Percentiles rank a stretch among this genome's conserved stretches.
Evolutionary conservation across 2,113 vertebrate species (phyloP).

Genomic region (Cottus gobio): DNA sequence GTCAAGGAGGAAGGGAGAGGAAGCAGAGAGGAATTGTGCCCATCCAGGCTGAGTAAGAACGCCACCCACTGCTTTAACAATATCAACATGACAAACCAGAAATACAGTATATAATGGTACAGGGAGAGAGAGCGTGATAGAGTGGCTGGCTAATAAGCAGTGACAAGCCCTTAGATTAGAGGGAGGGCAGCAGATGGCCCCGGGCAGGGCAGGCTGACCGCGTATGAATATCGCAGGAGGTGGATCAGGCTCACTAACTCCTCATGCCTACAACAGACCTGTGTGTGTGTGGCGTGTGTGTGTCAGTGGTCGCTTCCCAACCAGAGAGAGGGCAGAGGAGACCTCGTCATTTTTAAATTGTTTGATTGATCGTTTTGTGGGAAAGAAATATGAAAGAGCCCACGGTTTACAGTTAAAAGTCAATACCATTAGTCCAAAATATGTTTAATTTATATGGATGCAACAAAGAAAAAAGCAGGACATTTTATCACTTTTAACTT

Average conservation of each 20-base stretch:
- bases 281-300: neutral
- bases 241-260: conserved; percentile 39
- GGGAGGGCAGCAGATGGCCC: conserved; percentile 81
- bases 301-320: conserved; percentile 9
- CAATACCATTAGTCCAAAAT: no score
- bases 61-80: conserved; percentile 19
- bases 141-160: conserved; percentile 76
- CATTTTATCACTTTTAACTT: no score
- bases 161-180: conserved; percentile 80
- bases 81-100: conserved; percentile 50
- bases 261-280: conserved; percentile 31
- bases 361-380: neutral
- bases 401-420: neutral
- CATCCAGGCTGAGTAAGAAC: conserved; percentile 29
- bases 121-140: conserved; percentile 50
- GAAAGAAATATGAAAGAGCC: neutral
- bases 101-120: conserved; percentile 35
- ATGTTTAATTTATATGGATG: neutral
- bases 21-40: conserved; percentile 11
- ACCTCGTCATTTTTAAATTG: neutral
- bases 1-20: conserved; percentile 9
- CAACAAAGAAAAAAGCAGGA: neutral
- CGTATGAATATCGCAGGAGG: conserved; percentile 45
- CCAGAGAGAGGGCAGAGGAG: neutral
- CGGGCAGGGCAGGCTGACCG: conserved; percentile 43